A percentile compares a stretch with the other conserved stretches of the same genome.
Conservation (phyloP, 2,888 invertebrate species). For the Petrolisthes cinctipes region DNA sequence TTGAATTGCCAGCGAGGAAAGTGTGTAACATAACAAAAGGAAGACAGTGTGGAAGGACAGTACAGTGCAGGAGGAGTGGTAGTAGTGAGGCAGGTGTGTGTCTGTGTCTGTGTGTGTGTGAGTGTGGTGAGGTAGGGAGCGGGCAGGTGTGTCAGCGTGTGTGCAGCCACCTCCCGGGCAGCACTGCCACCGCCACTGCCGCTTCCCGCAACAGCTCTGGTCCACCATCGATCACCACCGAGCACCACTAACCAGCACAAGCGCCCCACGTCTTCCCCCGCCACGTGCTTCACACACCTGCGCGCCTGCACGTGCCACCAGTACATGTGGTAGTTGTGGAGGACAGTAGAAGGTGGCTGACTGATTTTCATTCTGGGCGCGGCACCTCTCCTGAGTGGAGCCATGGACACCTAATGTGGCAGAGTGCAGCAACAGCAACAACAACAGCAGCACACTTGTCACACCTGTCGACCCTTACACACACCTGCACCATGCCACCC, state of each 20-base stretch:
- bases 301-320: conserved; percentile 38
- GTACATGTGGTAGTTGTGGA: conserved; percentile 18
- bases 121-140: not conserved
- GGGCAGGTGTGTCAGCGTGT: not conserved
- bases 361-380: not conserved
- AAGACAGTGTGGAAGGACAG: not conserved
- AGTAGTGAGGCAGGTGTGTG: not conserved
- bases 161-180: not conserved
- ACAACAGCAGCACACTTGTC: not conserved
- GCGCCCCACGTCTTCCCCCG: not conserved
- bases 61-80: not conserved
- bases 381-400: not conserved
- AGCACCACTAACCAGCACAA: conserved; percentile 24
- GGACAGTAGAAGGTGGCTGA: conserved; percentile 16
- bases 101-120: not conserved
- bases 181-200: conserved; percentile 17
- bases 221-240: conserved; percentile 33
- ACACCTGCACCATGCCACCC: conserved; percentile 5
- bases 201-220: conserved; percentile 23
- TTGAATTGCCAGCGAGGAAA: too few species aligned
- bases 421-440: not conserved
- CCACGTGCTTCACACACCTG: conserved; percentile 47
- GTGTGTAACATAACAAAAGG: not conserved
- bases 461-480: not conserved
- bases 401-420: conserved; percentile 23